Evolutionary conservation across 2,797 vertebrate species (phyloP).

Genomic region (Jordanella pulchra): DNA sequence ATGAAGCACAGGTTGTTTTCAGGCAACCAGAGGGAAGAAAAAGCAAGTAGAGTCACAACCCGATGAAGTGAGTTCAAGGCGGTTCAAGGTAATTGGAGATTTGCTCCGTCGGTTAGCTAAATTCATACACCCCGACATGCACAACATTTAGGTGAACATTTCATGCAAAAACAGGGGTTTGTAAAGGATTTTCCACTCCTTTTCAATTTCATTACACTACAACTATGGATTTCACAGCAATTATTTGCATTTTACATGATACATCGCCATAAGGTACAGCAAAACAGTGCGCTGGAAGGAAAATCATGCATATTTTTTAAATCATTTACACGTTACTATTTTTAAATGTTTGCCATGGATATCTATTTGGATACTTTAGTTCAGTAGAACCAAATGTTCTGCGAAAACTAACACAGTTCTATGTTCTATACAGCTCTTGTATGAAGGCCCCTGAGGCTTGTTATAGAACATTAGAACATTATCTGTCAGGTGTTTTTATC

Average conservation of each 20-base stretch:
- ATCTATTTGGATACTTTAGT: background rate
- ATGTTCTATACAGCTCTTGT: background rate
- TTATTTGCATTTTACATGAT: background rate
- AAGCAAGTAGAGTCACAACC: conserved; percentile 56
- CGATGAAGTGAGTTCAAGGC: conserved; percentile 31
- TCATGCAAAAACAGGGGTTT: background rate
- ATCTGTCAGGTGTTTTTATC: too few species aligned
- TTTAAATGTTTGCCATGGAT: background rate
- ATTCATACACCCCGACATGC: conserved; percentile 6
- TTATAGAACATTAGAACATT: background rate
- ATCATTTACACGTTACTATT: background rate
- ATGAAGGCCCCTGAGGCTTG: too few species aligned
- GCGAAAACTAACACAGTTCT: background rate
- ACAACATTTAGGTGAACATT: background rate
- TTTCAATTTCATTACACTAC: background rate
- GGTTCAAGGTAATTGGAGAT: conserved; percentile 12
- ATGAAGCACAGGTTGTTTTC: conserved; percentile 76
- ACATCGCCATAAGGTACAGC: background rate
- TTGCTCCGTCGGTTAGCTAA: background rate
- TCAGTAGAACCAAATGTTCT: background rate
- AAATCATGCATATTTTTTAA: background rate
- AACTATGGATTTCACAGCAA: background rate
- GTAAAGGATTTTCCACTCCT: background rate
- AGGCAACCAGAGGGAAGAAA: conserved; percentile 52
- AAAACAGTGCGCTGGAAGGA: background rate